Conservation (phyloP, 2,797 vertebrate genomes). For the Chaenodraco wilsoni region DNA sequence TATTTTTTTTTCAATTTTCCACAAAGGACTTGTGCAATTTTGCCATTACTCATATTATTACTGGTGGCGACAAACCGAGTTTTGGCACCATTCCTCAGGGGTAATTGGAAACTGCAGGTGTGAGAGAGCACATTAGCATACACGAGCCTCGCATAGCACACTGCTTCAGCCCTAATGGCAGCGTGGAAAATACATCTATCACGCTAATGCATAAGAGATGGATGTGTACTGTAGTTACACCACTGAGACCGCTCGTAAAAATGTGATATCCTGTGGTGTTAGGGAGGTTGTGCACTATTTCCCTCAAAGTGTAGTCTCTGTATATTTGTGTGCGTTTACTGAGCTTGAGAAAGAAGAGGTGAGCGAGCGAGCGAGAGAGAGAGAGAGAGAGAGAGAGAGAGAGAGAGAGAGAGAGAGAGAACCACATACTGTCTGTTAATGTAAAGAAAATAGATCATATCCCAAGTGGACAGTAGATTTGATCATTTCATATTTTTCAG, state of each 20-base stretch:
- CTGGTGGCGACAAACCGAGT: constrained; percentile 80
- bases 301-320: constrained; percentile 42
- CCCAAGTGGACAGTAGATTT: background rate
- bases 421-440: constrained; percentile 4
- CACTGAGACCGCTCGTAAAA: constrained; percentile 69
- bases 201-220: constrained; percentile 75
- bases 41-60: constrained; percentile 86
- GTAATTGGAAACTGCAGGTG: constrained; percentile 88
- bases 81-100: constrained; percentile 82
- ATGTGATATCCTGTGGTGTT: constrained; percentile 63
- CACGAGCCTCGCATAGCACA: constrained; percentile 70
- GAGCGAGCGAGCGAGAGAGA: background rate
- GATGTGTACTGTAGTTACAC: constrained; percentile 74
- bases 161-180: constrained; percentile 75
- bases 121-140: constrained; percentile 86
- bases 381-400: background rate
- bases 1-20: constrained; percentile 69
- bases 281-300: constrained; percentile 48
- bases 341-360: constrained; percentile 19
- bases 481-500: background rate
- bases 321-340: constrained; percentile 56
- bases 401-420: background rate
- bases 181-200: constrained; percentile 81
- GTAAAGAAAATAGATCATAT: background rate
- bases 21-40: constrained; percentile 84